Conservation (phyloP, 2,113 vertebrate genomes). For the Poeciliopsis retropinna region DNA sequence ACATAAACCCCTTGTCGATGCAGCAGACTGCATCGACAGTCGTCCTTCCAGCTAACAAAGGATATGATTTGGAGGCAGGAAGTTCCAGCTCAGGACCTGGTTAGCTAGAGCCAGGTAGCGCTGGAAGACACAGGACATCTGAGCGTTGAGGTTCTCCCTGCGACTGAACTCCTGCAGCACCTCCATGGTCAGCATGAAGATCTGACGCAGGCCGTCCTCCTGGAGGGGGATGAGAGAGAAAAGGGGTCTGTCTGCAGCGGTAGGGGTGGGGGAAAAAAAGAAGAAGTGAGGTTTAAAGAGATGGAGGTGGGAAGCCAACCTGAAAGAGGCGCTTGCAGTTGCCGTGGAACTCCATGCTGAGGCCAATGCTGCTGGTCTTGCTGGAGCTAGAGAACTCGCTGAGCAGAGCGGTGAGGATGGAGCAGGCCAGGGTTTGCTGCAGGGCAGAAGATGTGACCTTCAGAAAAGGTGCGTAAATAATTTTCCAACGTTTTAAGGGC, state of each 20-base stretch:
- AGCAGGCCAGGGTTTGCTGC: constrained; percentile 98
- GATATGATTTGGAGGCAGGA: constrained; percentile 99
- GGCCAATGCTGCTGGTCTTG: constrained; percentile 99
- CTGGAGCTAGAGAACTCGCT: constrained; percentile 99
- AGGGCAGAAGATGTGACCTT: background rate
- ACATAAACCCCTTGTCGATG: too few relatives aligned
- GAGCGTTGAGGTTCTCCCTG: constrained; percentile 92
- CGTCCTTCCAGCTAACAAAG: constrained; percentile 72
- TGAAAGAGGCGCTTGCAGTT: constrained; percentile 98
- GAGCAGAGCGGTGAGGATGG: constrained; percentile 94
- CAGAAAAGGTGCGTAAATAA: too few relatives aligned
- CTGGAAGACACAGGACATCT: constrained; percentile 98
- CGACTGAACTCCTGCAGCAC: constrained; percentile 98
- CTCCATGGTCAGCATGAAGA: constrained; percentile 96
- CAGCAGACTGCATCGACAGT: too few relatives aligned
- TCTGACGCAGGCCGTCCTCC: constrained; percentile 95
- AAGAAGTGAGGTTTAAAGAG: background rate
- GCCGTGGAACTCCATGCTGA: constrained; percentile 99
- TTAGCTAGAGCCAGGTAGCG: constrained; percentile 97
- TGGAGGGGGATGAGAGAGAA: constrained; percentile 46
- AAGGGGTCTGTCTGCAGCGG: background rate
- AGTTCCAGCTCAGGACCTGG: constrained; percentile 99
- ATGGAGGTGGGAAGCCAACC: constrained; percentile 69
- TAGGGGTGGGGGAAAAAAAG: background rate
- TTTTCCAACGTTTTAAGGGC: too few relatives aligned